Conservation (phyloP, 2,888 invertebrate species). For the Griposia aprilina region DNA sequence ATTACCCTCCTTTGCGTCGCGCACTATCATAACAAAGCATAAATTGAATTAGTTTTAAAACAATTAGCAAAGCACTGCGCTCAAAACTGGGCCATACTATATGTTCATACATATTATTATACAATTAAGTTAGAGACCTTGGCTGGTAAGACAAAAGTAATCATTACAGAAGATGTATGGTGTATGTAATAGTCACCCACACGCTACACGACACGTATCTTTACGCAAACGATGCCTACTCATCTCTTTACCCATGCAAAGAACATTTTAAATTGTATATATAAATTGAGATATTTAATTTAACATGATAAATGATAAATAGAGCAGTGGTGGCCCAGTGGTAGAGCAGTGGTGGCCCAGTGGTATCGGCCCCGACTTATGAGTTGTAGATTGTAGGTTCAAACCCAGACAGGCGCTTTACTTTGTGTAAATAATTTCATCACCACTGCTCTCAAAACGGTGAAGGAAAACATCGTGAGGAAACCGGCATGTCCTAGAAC, state of each 20-base stretch:
- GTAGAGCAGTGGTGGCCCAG: no score
- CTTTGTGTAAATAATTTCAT: no score
- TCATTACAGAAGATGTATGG: slow-evolving; percentile 67
- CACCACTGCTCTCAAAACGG: no score
- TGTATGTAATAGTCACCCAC: slow-evolving; percentile 41
- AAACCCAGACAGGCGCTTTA: no score
- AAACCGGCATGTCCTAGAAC: no score
- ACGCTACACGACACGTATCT: not conserved
- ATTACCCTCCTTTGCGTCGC: no score
- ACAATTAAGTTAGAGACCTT: slow-evolving; percentile 64
- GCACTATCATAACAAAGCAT: slow-evolving; percentile 8
- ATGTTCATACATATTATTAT: slow-evolving; percentile 48
- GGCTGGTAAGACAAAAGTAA: slow-evolving; percentile 66
- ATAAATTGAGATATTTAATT: no score
- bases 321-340: no score
- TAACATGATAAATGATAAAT: no score
- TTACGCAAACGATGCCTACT: not conserved
- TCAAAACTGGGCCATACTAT: slow-evolving; percentile 64
- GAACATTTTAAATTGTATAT: not conserved
- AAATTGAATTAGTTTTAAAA: slow-evolving; percentile 33
- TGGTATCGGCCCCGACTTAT: no score
- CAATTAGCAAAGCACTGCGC: slow-evolving; percentile 35
- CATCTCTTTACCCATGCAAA: not conserved
- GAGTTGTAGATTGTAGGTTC: no score
- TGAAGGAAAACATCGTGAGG: no score